A percentile compares a stretch with the other conserved stretches of the same genome.
Conservation (phyloP, 2,113 vertebrate genomes). For the Carassius gibelio region DNA sequence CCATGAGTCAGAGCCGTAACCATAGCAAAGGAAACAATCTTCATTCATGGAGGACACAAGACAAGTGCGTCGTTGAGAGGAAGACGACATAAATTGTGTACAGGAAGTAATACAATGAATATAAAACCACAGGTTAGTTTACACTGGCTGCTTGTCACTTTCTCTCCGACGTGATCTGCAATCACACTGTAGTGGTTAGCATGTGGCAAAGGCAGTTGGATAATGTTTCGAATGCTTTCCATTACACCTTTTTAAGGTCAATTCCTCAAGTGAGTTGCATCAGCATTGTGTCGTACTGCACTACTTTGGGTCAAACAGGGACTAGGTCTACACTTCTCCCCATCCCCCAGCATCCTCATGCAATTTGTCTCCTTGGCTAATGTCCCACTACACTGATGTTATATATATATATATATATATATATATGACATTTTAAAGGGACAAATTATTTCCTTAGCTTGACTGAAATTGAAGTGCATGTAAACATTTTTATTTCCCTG, state of each 20-base stretch:
- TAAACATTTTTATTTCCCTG: background rate
- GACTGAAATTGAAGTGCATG: background rate
- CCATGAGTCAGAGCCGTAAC: background rate
- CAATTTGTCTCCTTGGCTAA: background rate
- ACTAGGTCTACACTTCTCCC: background rate
- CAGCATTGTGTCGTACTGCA: background rate
- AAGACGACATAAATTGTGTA: background rate
- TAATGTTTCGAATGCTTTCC: slow-evolving; percentile 9
- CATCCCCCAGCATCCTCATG: slow-evolving; percentile 3
- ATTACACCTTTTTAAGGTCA: slow-evolving; percentile 26
- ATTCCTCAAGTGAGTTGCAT: slow-evolving; percentile 9
- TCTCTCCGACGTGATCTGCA: background rate
- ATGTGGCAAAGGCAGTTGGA: slow-evolving; percentile 26
- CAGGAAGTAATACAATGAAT: background rate
- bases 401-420: no score
- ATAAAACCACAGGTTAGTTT: background rate
- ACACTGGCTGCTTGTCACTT: background rate
- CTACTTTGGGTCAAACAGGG: background rate
- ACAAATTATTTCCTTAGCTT: background rate
- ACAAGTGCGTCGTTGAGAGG: background rate
- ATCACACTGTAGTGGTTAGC: slow-evolving; percentile 17
- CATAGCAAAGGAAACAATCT: background rate
- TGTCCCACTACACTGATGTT: background rate
- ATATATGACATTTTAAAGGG: background rate
- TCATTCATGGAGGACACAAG: background rate